A percentile compares a stretch with the other conserved stretches of the same genome.
Evolutionary conservation across 64 coral and sea anemone genomes (phyloP).

Genomic region (Orbicella faveolata): DNA sequence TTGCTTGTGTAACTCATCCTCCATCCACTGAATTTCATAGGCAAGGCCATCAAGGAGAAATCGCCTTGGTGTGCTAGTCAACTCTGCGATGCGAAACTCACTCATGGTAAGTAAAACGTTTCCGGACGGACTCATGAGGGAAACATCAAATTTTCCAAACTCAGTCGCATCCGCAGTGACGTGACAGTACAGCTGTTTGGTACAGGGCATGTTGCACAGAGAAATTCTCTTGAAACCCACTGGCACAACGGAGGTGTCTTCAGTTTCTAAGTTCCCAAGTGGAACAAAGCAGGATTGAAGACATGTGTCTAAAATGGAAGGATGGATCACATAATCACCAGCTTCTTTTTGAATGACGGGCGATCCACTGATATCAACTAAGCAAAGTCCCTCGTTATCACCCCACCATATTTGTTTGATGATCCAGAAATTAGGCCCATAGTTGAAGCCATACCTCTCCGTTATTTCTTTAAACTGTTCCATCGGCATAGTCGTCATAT

Average conservation of each 20-base stretch:
- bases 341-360: background rate
- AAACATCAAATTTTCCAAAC: slow-evolving; percentile 17
- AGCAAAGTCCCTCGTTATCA: slow-evolving; percentile 14
- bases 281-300: slow-evolving; percentile 56
- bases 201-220: background rate
- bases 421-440: slow-evolving; percentile 47
- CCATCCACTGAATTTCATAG: slow-evolving; percentile 40
- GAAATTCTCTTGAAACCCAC: slow-evolving; percentile 32
- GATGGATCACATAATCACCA: slow-evolving; percentile 51
- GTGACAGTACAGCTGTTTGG: slow-evolving; percentile 18
- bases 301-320: slow-evolving; percentile 61
- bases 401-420: slow-evolving; percentile 17
- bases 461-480: slow-evolving; percentile 18
- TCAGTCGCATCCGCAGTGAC: background rate
- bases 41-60: background rate
- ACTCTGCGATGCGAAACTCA: slow-evolving; percentile 11
- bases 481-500: slow-evolving; percentile 35
- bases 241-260: slow-evolving; percentile 23
- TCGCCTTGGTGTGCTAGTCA: background rate
- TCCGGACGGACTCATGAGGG: slow-evolving; percentile 28
- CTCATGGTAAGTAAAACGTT: slow-evolving; percentile 19
- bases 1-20: background rate
- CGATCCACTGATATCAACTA: background rate
- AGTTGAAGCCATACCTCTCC: slow-evolving; percentile 48
- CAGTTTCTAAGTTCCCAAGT: background rate